Percentiles rank a stretch among this genome's conserved stretches.
Evolutionary conservation across 2,113 vertebrate species (phyloP).

Genomic region (Zosterops borbonicus): DNA sequence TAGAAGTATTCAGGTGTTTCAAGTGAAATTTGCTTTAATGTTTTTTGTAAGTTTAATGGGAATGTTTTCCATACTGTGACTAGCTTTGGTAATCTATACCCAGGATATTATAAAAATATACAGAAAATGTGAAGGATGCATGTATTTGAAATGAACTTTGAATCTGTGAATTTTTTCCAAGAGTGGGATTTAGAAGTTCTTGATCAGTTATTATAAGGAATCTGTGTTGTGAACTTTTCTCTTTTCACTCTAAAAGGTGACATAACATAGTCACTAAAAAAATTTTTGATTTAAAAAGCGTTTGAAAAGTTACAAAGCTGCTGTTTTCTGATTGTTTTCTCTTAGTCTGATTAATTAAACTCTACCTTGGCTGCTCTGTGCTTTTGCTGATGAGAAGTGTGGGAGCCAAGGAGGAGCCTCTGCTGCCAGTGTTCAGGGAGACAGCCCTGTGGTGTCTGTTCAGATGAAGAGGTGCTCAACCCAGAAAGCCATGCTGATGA

Average conservation of each 20-base stretch:
- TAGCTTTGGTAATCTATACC: neutral
- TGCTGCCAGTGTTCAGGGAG: neutral
- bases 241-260: neutral
- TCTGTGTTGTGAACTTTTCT: constrained; percentile 1
- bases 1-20: neutral
- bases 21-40: neutral
- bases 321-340: neutral
- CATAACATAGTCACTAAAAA: neutral
- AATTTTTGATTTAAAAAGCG: neutral
- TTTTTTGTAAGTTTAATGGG: neutral
- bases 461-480: neutral
- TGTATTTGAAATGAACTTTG: neutral
- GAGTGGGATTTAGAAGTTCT: neutral
- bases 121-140: neutral
- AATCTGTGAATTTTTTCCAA: neutral
- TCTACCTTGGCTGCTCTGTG: neutral
- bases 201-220: neutral
- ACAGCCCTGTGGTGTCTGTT: neutral
- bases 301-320: neutral
- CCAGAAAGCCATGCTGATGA: neutral
- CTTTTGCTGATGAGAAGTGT: neutral
- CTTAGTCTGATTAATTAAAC: neutral
- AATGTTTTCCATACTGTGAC: neutral
- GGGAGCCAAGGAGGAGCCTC: neutral
- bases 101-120: neutral